These are phyloP conservation scores for Drosophila azteca DNA, from an alignment of 1,140 invertebrate species.

Conservation along the genomic window DNA sequence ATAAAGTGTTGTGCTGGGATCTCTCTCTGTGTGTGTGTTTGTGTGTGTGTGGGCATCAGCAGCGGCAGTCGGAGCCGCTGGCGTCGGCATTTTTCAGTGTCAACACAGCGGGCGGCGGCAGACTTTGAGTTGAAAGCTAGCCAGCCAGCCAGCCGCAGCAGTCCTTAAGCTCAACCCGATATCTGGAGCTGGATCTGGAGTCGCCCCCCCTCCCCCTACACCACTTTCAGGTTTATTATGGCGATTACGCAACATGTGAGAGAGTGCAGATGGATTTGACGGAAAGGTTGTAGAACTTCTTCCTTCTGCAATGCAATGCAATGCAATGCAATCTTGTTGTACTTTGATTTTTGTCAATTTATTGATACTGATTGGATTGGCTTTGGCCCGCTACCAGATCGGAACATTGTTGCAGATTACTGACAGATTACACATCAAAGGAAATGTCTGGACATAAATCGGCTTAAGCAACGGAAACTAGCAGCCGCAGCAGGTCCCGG, in stretches of 20 bases:
- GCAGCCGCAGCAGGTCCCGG: slow-evolving; percentile 15
- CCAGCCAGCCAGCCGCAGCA: background rate
- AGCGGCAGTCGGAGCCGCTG: slow-evolving; percentile 24
- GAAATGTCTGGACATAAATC: slow-evolving; percentile 56
- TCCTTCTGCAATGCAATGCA: background rate
- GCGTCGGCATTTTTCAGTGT: slow-evolving; percentile 72
- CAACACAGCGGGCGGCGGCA: slow-evolving; percentile 72
- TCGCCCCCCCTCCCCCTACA: background rate
- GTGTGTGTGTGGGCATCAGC: slow-evolving; percentile 26
- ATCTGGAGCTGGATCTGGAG: too few species aligned
- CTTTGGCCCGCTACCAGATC: background rate
- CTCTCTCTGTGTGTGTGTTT: slow-evolving; percentile 25
- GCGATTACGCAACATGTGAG: slow-evolving; percentile 60
- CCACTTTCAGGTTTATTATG: slow-evolving; percentile 60
- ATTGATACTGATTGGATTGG: slow-evolving; percentile 33
- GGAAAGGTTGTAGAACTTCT: background rate
- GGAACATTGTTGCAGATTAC: background rate
- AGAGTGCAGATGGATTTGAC: background rate
- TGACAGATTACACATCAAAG: slow-evolving; percentile 43
- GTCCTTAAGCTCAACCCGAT: too few species aligned
- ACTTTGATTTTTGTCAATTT: slow-evolving; percentile 53
- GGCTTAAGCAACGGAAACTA: slow-evolving; percentile 33
- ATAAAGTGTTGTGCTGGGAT: slow-evolving; percentile 63
- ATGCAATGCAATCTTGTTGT: slow-evolving; percentile 29
- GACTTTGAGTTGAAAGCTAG: slow-evolving; percentile 47